Base-by-base conservation (phyloP, 1,140 invertebrate genomes). In the Drosophila parvula region DNA sequence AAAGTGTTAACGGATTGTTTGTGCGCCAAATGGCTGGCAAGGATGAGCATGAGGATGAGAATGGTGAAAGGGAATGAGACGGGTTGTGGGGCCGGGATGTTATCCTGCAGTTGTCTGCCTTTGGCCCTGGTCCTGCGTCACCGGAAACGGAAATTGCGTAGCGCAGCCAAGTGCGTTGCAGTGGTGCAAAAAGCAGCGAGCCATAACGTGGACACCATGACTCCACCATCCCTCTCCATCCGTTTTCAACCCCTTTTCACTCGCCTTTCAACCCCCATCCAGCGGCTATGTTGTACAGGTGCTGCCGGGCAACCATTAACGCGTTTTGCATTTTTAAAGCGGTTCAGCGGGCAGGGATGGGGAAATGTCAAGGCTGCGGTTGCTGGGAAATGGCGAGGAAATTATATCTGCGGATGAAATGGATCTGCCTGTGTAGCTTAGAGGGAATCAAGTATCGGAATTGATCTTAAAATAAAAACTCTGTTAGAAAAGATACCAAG, bases 1-100 rank as follows among this genome's bases (percentile, higher is more conserved):
- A 83, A 88, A 88, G 84, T 88, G 84, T 88, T 88, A 88, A 88
- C 84, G 84, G 84, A 84, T 88, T 88, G 84, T 88, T 88, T 88
- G 84, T 73, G 59, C 71, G 64, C 69, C 77, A 78, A 80, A 82
- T 88, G 76, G 83, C 47, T 62, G 67, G 8, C 47, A 41, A 53
- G 51, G 32, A 32, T 14, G 64, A 32, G 67, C 14, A 36, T 36
- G 50, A 7, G 27, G 16, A 40, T 22, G 50, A 7, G 27, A 8
- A 30, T 41, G 30, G 30, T 6, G 28, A 28, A 36, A 61, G 32
- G 40, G 9, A 28, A 10, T 27, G 27, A 8, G 14, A 32, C 36
- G 60, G n/a, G 36, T 60, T 60, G 1, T 16, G 32, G 34, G 36
- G 30, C 30, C 32, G 69, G 51, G 67, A 71, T 71, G 69, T 47